These are phyloP conservation scores for Entomobrya proxima DNA, from an alignment of 2,888 invertebrate species.

Conservation along the genomic window DNA sequence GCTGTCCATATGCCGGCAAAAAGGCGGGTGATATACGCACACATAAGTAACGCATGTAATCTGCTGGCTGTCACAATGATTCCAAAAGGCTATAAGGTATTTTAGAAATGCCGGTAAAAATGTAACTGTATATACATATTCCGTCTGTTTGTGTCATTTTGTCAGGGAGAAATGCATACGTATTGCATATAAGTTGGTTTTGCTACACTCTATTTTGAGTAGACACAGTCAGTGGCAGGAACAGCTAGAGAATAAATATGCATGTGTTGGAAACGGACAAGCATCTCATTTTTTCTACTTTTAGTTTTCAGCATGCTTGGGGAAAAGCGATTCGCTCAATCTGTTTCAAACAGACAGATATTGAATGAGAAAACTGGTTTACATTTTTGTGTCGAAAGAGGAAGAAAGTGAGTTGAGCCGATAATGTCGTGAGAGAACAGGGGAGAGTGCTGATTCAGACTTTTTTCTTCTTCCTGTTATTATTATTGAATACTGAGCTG, in stretches of 20 bases:
- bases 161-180: too few relatives aligned
- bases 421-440: neutral
- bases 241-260: slow-evolving; percentile 12
- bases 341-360: slow-evolving; percentile 20
- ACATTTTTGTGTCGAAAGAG: slow-evolving; percentile 32
- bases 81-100: neutral
- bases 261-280: too few relatives aligned
- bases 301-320: neutral
- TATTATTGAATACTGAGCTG: slow-evolving; percentile 36
- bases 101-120: neutral
- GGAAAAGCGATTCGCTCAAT: slow-evolving; percentile 15
- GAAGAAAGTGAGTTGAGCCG: slow-evolving; percentile 1
- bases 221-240: neutral
- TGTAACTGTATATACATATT: too few relatives aligned
- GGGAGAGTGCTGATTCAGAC: slow-evolving; percentile 20
- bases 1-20: neutral
- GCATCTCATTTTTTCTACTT: slow-evolving; percentile 16
- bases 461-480: neutral
- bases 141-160: too few relatives aligned
- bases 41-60: neutral
- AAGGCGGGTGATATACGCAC: neutral
- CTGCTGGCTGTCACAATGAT: slow-evolving; percentile 12
- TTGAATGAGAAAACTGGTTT: slow-evolving; percentile 11
- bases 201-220: neutral
- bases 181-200: too few relatives aligned